Conservation (phyloP, 2,113 vertebrate species). For the Echinops telfairi region DNA sequence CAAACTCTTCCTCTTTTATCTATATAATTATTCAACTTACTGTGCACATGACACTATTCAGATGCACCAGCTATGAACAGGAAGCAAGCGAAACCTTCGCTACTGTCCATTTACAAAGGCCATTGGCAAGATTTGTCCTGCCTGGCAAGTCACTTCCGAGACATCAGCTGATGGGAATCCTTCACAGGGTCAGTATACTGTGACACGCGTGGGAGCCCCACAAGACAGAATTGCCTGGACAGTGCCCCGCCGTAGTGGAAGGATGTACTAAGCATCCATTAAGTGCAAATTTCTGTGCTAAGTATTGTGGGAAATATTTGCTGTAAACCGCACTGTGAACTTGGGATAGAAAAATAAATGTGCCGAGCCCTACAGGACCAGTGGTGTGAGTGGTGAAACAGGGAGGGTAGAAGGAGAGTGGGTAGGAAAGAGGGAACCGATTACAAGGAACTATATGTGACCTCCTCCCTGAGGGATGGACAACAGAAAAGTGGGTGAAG, state of each 20-base stretch:
- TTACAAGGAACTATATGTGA: no score
- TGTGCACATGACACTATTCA: not conserved
- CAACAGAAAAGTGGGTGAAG: no score
- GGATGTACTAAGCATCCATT: not conserved
- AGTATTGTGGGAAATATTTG: not conserved
- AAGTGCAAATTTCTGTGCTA: constrained; percentile 8
- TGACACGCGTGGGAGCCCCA: not conserved
- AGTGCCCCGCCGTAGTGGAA: not conserved
- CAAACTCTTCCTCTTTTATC: not conserved
- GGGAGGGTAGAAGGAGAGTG: no score
- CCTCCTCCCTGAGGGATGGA: no score
- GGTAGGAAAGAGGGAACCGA: no score
- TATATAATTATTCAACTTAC: not conserved
- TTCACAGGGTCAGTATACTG: not conserved
- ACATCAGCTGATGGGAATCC: not conserved
- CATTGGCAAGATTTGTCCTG: not conserved
- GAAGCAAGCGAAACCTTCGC: constrained; percentile 1
- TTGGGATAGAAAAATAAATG: not conserved
- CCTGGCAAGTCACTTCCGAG: not conserved
- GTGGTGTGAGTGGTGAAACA: no score
- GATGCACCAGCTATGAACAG: not conserved
- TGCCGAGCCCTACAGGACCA: no score
- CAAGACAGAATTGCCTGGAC: not conserved
- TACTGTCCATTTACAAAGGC: not conserved
- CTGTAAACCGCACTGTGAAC: not conserved